Evolutionary conservation across 2,888 invertebrate species (phyloP).

Genomic region (Patella ulyssiponensis): DNA sequence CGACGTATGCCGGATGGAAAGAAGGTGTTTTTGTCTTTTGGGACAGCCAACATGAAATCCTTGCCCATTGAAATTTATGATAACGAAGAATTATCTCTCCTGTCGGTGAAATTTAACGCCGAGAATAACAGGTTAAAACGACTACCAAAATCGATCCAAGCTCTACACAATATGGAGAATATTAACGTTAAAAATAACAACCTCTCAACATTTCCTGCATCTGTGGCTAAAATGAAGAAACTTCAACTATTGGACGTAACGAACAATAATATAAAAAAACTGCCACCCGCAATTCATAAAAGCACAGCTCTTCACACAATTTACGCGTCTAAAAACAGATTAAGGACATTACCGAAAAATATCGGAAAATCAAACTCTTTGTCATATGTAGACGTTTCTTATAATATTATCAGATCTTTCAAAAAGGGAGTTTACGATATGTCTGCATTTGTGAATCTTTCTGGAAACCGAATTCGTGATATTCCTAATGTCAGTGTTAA

Average conservation of each 20-base stretch:
- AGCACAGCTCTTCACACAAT: conserved; percentile 55
- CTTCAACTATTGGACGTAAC: conserved; percentile 59
- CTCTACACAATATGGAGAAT: conserved; percentile 57
- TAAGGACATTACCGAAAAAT: conserved; percentile 66
- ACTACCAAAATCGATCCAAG: conserved; percentile 61
- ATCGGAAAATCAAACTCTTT: conserved; percentile 64
- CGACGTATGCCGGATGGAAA: conserved; percentile 55
- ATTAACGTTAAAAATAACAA: conserved; percentile 65
- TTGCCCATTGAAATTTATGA: conserved; percentile 68
- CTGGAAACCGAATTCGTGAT: conserved; percentile 64
- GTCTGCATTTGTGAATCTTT: conserved; percentile 60
- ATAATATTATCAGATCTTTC: conserved; percentile 66
- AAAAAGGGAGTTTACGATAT: conserved; percentile 69
- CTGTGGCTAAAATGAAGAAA: conserved; percentile 60
- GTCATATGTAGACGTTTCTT: conserved; percentile 63
- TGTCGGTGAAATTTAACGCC: conserved; percentile 60
- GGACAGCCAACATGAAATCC: conserved; percentile 60
- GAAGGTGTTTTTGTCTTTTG: conserved; percentile 56
- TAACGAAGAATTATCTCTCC: conserved; percentile 67
- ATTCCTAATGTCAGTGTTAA: conserved; percentile 66
- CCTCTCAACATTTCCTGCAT: conserved; percentile 57
- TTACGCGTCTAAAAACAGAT: conserved; percentile 61
- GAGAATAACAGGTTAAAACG: conserved; percentile 69
- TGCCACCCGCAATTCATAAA: conserved; percentile 69
- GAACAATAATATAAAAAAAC: conserved; percentile 63